Evolutionary conservation across 2,113 vertebrate genomes (phyloP), one percentile per base, ranked within the genome.

Genomic region (Paradoxurus hermaphroditus): DNA sequence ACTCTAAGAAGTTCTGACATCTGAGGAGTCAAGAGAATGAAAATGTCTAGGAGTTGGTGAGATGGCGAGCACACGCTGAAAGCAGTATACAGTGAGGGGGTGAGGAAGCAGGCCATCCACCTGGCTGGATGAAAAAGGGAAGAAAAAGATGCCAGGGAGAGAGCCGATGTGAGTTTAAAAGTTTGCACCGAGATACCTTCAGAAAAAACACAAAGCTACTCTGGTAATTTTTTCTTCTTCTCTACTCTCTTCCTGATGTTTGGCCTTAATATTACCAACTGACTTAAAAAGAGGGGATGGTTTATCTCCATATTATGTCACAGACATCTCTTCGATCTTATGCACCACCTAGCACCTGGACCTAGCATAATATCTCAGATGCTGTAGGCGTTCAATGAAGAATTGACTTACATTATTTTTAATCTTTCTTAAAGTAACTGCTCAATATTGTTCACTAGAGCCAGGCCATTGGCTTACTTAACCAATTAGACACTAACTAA

Each of bases 351-450:
- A 83, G 49, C 39, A 56, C 41, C 27, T 10, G 56, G 29, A 65
- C 39, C 68, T 39, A 51, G 9, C 16, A 31, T 31, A 63, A 36
- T 41, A 16, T 16, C 29, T 79, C 13, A 68, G 9, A 62, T 7
- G 31, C 21, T 53, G 6, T 62, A 78, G 51, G 46, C 82, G n/a
- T 15, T 94, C 72, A 18, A 15, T 72, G 39, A 67, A 31, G 68
- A 85, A 34, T 53, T 67, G 75, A 73, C 16, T 6, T 68, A 25
- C 9, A 82, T 67, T 81, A 49, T 53, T 81, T 95, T 94, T 34
- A 53, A 86, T 73, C n/a, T 39, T 89, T 92, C 77, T 72, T 7
- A 65, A 95, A 96, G 63, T 51, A 86, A 88, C 4, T 70, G 53
- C 21, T 78, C 68, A 46, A 49, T 53, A 78, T n/a, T 25, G 21